Percentiles rank a stretch among this genome's conserved stretches.
Evolutionary conservation across 2,113 vertebrate species (phyloP).

Genomic region (Platichthys stellatus): DNA sequence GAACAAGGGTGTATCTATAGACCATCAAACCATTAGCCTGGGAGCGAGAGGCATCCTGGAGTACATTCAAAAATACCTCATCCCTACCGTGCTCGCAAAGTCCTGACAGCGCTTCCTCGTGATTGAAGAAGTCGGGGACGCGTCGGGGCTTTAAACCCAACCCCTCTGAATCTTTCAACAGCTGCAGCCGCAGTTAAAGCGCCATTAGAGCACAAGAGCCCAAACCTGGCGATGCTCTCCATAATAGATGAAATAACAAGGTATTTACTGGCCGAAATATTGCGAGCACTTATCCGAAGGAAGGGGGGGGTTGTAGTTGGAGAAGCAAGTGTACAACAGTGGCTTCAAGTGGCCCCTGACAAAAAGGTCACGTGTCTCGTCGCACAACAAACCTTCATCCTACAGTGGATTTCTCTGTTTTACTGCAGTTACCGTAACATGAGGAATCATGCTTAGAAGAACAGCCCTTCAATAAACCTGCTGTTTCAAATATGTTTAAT

Average conservation of each 20-base stretch:
- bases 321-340: slow-evolving; percentile 11
- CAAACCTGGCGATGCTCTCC: slow-evolving; percentile 47
- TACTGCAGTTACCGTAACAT: background rate
- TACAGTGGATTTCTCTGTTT: background rate
- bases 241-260: slow-evolving; percentile 78
- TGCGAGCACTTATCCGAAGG: slow-evolving; percentile 48
- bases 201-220: slow-evolving; percentile 67
- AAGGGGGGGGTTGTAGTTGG: background rate
- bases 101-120: slow-evolving; percentile 62
- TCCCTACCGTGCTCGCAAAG: slow-evolving; percentile 28
- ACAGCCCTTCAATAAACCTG: background rate
- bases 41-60: slow-evolving; percentile 68
- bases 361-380: slow-evolving; percentile 24
- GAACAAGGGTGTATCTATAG: slow-evolving; percentile 72
- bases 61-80: slow-evolving; percentile 70
- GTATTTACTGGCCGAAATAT: slow-evolving; percentile 68
- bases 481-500: background rate
- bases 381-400: background rate
- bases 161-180: slow-evolving; percentile 76
- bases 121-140: slow-evolving; percentile 68
- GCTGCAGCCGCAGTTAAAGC: slow-evolving; percentile 62
- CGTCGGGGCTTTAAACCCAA: slow-evolving; percentile 52
- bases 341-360: slow-evolving; percentile 7
- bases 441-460: background rate
- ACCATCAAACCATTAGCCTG: slow-evolving; percentile 80